Evolutionary conservation across 2,888 invertebrate species (phyloP), one percentile per base, ranked within the genome.

Genomic region (Hipparchia sbordonii): DNA sequence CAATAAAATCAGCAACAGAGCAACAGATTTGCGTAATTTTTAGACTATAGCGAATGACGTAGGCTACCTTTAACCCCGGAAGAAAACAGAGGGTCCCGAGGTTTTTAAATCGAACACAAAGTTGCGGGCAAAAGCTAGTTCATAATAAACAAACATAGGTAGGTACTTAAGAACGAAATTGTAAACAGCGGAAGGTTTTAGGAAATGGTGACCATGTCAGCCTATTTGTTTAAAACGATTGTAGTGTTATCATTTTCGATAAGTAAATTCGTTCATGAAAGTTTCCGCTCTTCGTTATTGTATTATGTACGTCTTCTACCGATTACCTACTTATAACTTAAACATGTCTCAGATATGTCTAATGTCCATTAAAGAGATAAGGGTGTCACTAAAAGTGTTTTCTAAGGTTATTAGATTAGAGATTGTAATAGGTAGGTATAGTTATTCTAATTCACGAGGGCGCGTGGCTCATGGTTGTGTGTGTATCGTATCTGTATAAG

Each of bases 131-230:
- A 6, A 6, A 48, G 48, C 48, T 4, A 48, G 48, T 48, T 48
- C 6, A 56, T 13, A 56, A 6, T 13, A 13, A 56, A 56, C 13
- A 56, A 56, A 56, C 13, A 56, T 13, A 7, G 6, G 13, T 56
- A n/a, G n/a, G n/a, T n/a, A n/a, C n/a, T n/a, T n/a, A n/a, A 12
- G 12, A 13, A 56, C 12, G 45, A 62, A 48, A 62, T 13, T 63
- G 51, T 63, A 63, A 63, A 63, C 63, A 63, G 63, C 46, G 23
- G 48, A 63, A 63, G 13, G n/a, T 63, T 63, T 63, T 23, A 48
- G 48, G 13, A 63, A 62, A 12, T 23, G 9, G 13, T 48, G 51
- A 51, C 23, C 4, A 48, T 48, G 8, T 63, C 13, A 48, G 2
- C 5, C 1, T 46, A n/a, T 45, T 61, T 63, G 9, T 10, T 48